These are phyloP conservation scores for Morelia viridis DNA, from an alignment of 2,797 vertebrate species.

Conservation along the genomic window DNA sequence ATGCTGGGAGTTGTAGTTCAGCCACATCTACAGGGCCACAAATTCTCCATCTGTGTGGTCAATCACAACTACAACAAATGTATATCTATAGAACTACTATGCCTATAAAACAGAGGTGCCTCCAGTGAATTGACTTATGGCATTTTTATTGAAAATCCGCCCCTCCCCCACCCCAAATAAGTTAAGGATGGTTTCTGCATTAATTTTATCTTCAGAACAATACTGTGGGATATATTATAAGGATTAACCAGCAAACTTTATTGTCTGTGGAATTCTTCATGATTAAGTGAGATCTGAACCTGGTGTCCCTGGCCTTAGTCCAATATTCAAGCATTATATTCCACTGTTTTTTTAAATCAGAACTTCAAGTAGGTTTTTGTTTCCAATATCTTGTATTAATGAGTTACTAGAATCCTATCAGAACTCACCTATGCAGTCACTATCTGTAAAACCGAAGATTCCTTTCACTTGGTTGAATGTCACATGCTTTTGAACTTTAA, in stretches of 20 bases:
- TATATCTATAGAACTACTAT: background rate
- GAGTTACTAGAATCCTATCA: background rate
- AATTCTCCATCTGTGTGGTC: background rate
- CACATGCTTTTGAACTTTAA: constrained; percentile 95
- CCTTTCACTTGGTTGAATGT: constrained; percentile 99
- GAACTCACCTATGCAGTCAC: constrained; percentile 92
- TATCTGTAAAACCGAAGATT: constrained; percentile 97
- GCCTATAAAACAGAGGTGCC: constrained; percentile 1
- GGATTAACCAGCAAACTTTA: background rate
- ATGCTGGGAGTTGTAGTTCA: background rate
- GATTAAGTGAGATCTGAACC: background rate
- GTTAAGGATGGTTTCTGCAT: background rate
- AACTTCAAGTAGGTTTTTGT: constrained; percentile 4
- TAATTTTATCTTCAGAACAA: background rate
- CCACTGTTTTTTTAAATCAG: background rate
- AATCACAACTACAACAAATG: background rate
- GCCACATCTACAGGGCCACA: background rate
- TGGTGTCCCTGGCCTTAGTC: background rate
- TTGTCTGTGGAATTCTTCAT: background rate
- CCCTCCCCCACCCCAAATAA: too few species aligned
- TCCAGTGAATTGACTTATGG: background rate
- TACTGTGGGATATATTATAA: background rate
- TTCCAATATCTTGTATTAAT: background rate
- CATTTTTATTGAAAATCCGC: background rate
- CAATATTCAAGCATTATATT: background rate